phyloP scores from a whole-genome alignment of 2,888 invertebrate genomes.

The Heliconius ismenius region DNA sequence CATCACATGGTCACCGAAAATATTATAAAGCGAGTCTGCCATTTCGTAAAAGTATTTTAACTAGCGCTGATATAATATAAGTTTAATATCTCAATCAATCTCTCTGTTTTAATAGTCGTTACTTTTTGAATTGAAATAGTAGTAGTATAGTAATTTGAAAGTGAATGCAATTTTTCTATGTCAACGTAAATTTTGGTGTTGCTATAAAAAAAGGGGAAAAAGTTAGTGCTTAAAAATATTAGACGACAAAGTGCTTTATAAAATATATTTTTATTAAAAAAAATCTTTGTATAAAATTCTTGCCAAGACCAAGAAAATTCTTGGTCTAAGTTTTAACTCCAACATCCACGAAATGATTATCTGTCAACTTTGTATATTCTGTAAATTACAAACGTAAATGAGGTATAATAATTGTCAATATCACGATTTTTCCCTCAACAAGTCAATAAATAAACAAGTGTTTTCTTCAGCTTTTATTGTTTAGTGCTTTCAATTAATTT shows the following conservation, averaged over 20 bases:
- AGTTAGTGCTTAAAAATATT: not conserved
- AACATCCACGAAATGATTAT: not conserved
- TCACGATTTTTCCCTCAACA: not conserved
- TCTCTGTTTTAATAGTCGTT: not conserved
- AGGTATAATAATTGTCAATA: not conserved
- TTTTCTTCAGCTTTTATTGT: not conserved
- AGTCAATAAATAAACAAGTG: not conserved
- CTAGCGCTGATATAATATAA: not conserved
- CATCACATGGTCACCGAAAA: conserved; percentile 68
- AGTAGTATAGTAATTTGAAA: conserved; percentile 16
- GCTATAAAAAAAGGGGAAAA: not conserved
- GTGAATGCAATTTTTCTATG: conserved; percentile 6
- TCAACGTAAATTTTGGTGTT: not conserved
- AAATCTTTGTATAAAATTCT: not conserved
- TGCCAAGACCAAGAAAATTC: no score
- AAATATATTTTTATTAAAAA: not conserved
- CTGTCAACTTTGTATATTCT: not conserved
- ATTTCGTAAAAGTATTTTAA: conserved; percentile 48
- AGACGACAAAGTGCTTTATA: not conserved
- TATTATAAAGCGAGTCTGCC: conserved; percentile 69
- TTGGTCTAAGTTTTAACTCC: no score
- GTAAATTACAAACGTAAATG: no score
- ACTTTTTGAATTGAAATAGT: conserved; percentile 14
- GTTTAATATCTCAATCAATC: not conserved
- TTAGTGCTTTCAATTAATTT: not conserved